Evolutionary conservation across 2,113 vertebrate genomes (phyloP).

Genomic region (Talpa occidentalis): DNA sequence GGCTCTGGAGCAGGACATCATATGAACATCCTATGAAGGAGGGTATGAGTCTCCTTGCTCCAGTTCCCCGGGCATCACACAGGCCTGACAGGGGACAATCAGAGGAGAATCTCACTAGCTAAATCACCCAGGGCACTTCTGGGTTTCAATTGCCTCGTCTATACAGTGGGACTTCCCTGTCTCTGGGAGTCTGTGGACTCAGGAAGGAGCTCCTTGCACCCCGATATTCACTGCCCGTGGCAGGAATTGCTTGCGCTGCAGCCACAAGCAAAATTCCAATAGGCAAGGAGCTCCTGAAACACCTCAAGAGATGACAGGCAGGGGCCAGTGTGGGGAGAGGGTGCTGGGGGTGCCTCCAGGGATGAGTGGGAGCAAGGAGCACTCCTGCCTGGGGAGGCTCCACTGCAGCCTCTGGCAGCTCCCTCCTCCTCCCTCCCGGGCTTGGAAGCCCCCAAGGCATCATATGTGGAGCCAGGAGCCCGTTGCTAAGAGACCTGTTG

Average conservation of each 20-base stretch:
- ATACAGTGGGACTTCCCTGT: background rate
- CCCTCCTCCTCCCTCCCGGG: background rate
- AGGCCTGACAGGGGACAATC: background rate
- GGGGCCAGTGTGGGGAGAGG: background rate
- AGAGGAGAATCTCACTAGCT: background rate
- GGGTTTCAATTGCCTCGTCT: background rate
- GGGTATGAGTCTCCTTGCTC: no score
- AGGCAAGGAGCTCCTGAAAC: background rate
- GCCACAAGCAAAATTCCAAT: accelerated
- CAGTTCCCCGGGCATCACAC: background rate
- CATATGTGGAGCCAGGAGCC: slow-evolving; percentile 60
- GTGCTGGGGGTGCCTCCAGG: background rate
- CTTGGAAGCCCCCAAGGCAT: slow-evolving; percentile 29
- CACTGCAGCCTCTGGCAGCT: background rate
- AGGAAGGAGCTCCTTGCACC: background rate
- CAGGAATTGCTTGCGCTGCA: background rate
- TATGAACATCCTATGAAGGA: background rate
- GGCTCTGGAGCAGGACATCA: background rate
- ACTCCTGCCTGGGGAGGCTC: background rate
- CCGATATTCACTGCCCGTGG: background rate
- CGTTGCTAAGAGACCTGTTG: slow-evolving; percentile 89
- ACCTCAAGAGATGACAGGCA: background rate
- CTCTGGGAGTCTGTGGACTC: accelerated
- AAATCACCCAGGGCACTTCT: accelerated
- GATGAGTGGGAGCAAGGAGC: background rate